Conservation (phyloP, 30 jellyfish, hydroid and myxozoan genomes). For the Cassiopea xamachana region DNA sequence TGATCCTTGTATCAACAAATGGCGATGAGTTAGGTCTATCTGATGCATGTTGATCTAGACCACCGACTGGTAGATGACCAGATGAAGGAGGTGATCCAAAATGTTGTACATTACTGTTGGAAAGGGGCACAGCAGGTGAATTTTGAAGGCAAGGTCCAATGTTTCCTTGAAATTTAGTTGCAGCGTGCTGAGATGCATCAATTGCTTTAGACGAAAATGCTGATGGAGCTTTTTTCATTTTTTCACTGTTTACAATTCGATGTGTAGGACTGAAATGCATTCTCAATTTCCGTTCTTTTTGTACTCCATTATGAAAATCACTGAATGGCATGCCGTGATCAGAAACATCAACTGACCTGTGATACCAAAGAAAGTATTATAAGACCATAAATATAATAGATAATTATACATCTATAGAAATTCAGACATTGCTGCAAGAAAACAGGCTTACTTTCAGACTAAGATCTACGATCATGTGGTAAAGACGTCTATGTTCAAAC, state of each 20-base stretch:
- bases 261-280: slow-evolving; percentile 8
- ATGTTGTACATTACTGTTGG: slow-evolving; percentile 16
- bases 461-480: too few species aligned
- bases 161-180: neutral
- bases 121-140: slow-evolving; percentile 14
- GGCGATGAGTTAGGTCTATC: slow-evolving; percentile 61
- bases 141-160: slow-evolving; percentile 13
- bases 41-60: slow-evolving; percentile 13
- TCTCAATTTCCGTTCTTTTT: neutral
- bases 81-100: slow-evolving; percentile 20
- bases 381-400: neutral
- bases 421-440: too few species aligned
- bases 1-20: slow-evolving; percentile 32
- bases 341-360: slow-evolving; percentile 15
- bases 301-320: slow-evolving; percentile 47
- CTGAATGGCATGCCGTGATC: slow-evolving; percentile 26
- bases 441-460: too few species aligned
- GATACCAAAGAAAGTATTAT: neutral
- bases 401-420: too few species aligned
- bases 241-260: neutral
- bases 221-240: neutral
- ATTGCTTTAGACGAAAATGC: slow-evolving; percentile 20
- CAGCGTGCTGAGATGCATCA: slow-evolving; percentile 11
- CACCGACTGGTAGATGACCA: slow-evolving; percentile 13
- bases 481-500: too few species aligned